These are phyloP conservation scores for Trichonephila clavipes DNA, from an alignment of 1,140 invertebrate species.

Conservation along the genomic window DNA sequence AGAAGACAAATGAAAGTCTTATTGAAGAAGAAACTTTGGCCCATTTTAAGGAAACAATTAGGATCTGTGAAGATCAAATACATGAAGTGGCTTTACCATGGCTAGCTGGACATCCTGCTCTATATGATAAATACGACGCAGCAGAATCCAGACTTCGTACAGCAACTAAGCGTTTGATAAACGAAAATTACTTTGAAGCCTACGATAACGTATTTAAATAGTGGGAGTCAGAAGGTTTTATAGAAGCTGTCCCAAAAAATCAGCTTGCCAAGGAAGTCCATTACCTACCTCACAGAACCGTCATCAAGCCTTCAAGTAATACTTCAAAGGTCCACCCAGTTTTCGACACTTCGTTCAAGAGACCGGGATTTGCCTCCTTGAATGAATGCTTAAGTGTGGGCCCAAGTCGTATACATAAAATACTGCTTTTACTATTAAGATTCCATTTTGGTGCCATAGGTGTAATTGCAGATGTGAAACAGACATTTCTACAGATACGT, in stretches of 20 bases:
- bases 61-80: constrained; percentile 6
- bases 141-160: constrained; percentile 38
- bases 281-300: constrained; percentile 35
- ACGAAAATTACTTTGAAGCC: constrained; percentile 19
- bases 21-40: too few species aligned
- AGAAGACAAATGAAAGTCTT: too few species aligned
- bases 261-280: not conserved
- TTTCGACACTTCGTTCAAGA: constrained; percentile 37
- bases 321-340: not conserved
- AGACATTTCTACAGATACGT: too few species aligned
- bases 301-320: not conserved
- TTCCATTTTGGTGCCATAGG: constrained; percentile 28
- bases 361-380: constrained; percentile 41
- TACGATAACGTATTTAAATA: constrained; percentile 31
- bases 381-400: constrained; percentile 67
- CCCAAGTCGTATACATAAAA: not conserved
- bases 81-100: constrained; percentile 47
- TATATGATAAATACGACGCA: constrained; percentile 36
- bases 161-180: constrained; percentile 31
- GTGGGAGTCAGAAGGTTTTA: constrained; percentile 32
- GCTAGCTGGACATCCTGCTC: not conserved
- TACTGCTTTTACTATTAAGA: constrained; percentile 10
- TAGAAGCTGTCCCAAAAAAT: constrained; percentile 24
- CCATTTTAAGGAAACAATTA: not conserved
- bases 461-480: too few species aligned